Evolutionary conservation across 2,797 vertebrate species (phyloP), one percentile per base, ranked within the genome.

Genomic region (Capromys pilorides): DNA sequence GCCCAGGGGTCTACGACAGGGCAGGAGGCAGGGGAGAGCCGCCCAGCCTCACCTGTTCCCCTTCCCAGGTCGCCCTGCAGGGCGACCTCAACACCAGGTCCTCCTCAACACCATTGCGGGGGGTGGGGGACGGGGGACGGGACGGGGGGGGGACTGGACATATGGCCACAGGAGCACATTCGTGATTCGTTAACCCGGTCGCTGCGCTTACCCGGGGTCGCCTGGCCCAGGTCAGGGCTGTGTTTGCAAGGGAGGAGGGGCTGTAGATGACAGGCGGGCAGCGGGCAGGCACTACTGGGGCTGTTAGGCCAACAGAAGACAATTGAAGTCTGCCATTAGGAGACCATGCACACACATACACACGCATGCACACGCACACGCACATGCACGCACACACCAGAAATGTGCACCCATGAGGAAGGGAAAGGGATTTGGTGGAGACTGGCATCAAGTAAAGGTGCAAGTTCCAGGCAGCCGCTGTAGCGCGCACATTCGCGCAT

Each of bases 31-130:
- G 14, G 16, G 67, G 61, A 57, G 21, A 7, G 51, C 36, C 14
- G 26, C 31, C 49, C 10, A 71, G 64, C 33, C 66, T 36, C 57
- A 10, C 21, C 77, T 11, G 14, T 66, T 88, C 54, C 39, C 85
- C 39, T 64, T 28, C 80, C 83, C n/a, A 51, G n/a, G n/a, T 33
- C 9, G 26, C 33, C 7, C 31, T 19, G 59, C 31, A 49, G 39
- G 39, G n/a, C 6, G 24, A 22, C n/a, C 11, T 14, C 12, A 11
- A 18, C 13, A 39, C 28, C 1, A 2, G 39, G 39, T 39, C 6
- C 28, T 28, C n/a, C 11, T 14, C 12, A 11, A 18, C 13, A 39
- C 28, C 1, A 2, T 26, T 26, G 18, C 16, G 0, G n/a, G 36
- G 19, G n/a, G n/a, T n/a, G n/a, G n/a, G n/a, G n/a, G n/a, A n/a